phyloP scores from a whole-genome alignment of 2,113 vertebrate genomes.

The Oryctolagus cuniculus region DNA sequence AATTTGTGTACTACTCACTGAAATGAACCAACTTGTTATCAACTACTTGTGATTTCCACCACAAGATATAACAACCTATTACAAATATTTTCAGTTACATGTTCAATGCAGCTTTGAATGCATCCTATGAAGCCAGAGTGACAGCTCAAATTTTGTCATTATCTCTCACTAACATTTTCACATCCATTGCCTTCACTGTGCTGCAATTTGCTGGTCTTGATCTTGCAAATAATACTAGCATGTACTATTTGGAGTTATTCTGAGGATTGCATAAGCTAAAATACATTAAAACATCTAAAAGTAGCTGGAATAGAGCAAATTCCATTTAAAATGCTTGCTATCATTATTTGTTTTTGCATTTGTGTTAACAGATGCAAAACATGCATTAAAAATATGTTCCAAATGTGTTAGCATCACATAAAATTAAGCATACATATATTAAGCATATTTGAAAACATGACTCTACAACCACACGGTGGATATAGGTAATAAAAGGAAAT shows the following conservation, averaged over 20 bases:
- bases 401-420: background rate
- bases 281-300: background rate
- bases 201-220: background rate
- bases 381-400: background rate
- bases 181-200: background rate
- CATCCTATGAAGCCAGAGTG: background rate
- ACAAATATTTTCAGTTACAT: background rate
- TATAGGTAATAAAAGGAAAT: background rate
- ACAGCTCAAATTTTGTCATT: background rate
- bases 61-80: background rate
- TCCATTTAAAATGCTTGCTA: background rate
- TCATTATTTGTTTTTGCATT: background rate
- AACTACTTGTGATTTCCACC: background rate
- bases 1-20: background rate
- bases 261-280: background rate
- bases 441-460: background rate
- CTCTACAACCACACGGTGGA: background rate
- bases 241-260: background rate
- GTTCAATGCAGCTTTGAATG: too few species aligned
- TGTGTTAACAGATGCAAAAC: background rate
- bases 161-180: fast-evolving
- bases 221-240: background rate
- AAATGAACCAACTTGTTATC: background rate
- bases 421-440: background rate
- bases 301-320: background rate